phyloP scores from a whole-genome alignment of 2,113 vertebrate species.

The Laticauda laticaudata region DNA sequence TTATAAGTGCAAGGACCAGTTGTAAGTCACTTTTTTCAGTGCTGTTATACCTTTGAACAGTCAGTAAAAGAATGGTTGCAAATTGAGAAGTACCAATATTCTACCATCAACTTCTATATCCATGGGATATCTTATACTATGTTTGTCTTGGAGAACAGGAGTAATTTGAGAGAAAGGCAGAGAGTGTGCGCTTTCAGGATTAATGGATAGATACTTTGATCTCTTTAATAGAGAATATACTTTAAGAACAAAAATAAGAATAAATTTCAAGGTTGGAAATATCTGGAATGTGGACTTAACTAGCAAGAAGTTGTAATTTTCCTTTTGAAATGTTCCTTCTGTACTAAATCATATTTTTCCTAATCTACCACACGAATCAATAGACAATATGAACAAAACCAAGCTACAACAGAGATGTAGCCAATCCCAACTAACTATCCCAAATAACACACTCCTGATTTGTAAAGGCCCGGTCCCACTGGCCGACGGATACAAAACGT shows the following conservation, averaged over 20 bases:
- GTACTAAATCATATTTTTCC: not conserved
- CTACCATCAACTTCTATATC: not conserved
- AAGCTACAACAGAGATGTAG: not conserved
- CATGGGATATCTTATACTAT: not conserved
- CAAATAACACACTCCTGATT: not conserved
- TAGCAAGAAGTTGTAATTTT: not conserved
- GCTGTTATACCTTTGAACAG: not conserved
- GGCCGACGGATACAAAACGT: no score
- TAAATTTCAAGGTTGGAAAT: not conserved
- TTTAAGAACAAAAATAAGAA: not conserved
- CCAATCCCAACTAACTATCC: not conserved
- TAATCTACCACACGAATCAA: not conserved
- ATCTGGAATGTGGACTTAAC: not conserved
- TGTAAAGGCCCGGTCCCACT: not conserved
- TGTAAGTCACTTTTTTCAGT: not conserved
- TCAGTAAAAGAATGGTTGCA: not conserved
- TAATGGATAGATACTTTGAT: not conserved
- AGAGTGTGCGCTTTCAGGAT: not conserved
- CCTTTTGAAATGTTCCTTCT: not conserved
- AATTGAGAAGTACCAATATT: not conserved
- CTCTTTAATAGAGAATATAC: not conserved
- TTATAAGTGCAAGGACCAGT: not conserved
- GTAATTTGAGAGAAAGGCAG: not conserved
- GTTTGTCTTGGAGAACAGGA: not conserved
- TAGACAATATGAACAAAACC: not conserved